Base-by-base conservation (phyloP, 2,888 invertebrate genomes). In the Acrocyrtus sp. region DNA sequence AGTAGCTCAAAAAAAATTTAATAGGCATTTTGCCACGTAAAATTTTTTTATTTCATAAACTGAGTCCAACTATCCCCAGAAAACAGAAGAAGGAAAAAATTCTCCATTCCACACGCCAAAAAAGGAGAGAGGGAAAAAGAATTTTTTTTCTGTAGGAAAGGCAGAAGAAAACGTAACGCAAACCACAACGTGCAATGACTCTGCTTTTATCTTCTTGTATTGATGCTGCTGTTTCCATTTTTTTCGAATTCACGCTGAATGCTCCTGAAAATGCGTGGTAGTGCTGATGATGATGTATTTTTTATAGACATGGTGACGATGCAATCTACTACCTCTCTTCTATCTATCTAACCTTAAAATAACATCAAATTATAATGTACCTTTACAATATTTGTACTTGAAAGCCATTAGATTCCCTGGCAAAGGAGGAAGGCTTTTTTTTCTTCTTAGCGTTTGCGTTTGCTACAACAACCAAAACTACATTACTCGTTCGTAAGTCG, bases 171-270 rank as follows among this genome's bases (percentile, higher is more conserved):
- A 34, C 34, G 34, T 45, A 53, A 72, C 34, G 58, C 43, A 72
- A 65, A 60, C 72, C 72, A 65, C 60, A 72, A 58, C 58, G 72
- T 56, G 60, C 72, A 65, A 72, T 72, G 72, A 72, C 72, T 65
- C 56, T 47, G 24, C 54, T 10, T n/a, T n/a, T 8, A 45, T 15
- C 22, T 29, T 54, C 34, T 47, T n/a, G 22, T 60, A n/a, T 21
- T 15, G 22, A 15, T 60, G 60, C 43, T 47, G 39, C 17, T 34
- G 48, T 21, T 21, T 26, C 22, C 27, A 17, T 53, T 62, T 63
- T 19, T 47, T 26, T 58, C 53, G 47, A 72, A 65, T 72, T 72
- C 65, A 72, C 72, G 72, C 65, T 72, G 72, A 72, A 65, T 65
- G 72, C 72, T 34, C 43, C 72, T 27, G 72, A 72, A 72, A 72